Conservation (phyloP, 2,797 vertebrate genomes). For the Amazonetta brasiliensis region DNA sequence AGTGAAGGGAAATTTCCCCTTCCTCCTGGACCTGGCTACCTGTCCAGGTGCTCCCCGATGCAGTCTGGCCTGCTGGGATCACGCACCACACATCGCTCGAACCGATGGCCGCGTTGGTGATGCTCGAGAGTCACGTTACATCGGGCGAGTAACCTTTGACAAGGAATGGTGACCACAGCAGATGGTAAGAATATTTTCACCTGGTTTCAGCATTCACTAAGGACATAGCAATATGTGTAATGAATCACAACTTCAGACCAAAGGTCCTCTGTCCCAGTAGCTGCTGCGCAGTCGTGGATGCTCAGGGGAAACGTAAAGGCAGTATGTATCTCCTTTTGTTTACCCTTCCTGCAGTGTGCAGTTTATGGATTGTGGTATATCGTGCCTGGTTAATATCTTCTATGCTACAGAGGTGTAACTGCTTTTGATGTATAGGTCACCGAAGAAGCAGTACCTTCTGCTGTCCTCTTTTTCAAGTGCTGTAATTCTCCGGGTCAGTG, state of each 20-base stretch:
- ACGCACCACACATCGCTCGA: neutral
- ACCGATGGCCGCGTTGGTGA: neutral
- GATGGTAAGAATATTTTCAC: neutral
- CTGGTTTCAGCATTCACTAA: neutral
- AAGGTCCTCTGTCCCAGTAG: neutral
- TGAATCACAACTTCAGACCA: neutral
- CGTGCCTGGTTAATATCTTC: neutral
- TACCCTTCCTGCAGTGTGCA: neutral
- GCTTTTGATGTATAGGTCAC: neutral
- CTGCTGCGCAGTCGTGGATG: neutral
- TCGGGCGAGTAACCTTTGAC: neutral
- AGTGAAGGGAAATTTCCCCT: neutral
- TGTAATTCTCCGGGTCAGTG: conserved; percentile 39
- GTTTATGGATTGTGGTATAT: neutral
- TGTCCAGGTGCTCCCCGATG: neutral
- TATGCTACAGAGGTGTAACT: neutral
- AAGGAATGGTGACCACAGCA: neutral
- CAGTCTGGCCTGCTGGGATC: neutral
- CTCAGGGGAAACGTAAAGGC: neutral
- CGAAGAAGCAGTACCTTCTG: neutral
- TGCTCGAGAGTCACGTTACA: neutral
- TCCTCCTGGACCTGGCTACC: fast-evolving
- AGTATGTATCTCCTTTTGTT: neutral
- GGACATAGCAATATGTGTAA: too few relatives aligned
- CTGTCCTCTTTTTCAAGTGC: neutral